Evolutionary conservation across 2,113 vertebrate species (phyloP).

Genomic region (Phrynocephalus versicolor): DNA sequence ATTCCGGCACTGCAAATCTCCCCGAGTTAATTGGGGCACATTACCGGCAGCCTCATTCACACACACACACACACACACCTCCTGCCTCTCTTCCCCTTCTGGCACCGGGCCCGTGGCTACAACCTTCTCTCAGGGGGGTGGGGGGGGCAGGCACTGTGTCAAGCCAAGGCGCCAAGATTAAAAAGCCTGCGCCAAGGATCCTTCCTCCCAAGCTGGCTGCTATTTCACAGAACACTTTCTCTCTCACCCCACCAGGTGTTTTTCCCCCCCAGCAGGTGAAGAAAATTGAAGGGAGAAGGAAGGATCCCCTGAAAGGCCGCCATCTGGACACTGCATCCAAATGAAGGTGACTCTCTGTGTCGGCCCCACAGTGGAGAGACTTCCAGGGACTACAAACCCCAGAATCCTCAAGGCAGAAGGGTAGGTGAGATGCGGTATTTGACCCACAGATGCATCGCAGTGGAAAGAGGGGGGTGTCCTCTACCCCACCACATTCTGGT

Average conservation of each 20-base stretch:
- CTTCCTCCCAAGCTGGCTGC: fast-evolving
- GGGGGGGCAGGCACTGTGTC: fast-evolving
- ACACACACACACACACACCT: fast-evolving
- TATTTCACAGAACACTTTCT: background rate
- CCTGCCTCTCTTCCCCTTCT: fast-evolving
- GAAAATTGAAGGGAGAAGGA: background rate
- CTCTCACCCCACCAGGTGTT: fast-evolving
- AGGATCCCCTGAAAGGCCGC: no score
- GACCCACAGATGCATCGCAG: no score
- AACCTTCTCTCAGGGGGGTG: fast-evolving
- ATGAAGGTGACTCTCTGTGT: background rate
- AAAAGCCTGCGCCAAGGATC: fast-evolving
- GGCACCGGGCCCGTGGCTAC: background rate
- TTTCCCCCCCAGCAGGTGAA: background rate
- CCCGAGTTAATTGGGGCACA: background rate
- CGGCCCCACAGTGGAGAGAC: background rate
- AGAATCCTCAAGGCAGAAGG: no score
- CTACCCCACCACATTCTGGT: no score
- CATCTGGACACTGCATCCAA: background rate
- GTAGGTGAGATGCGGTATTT: no score
- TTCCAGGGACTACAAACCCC: no score
- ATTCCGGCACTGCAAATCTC: background rate
- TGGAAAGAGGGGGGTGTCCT: no score
- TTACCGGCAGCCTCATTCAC: fast-evolving
- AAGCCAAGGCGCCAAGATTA: fast-evolving